Evolutionary conservation across 2,888 invertebrate genomes (phyloP).

Genomic region (Thymelicus acteon): DNA sequence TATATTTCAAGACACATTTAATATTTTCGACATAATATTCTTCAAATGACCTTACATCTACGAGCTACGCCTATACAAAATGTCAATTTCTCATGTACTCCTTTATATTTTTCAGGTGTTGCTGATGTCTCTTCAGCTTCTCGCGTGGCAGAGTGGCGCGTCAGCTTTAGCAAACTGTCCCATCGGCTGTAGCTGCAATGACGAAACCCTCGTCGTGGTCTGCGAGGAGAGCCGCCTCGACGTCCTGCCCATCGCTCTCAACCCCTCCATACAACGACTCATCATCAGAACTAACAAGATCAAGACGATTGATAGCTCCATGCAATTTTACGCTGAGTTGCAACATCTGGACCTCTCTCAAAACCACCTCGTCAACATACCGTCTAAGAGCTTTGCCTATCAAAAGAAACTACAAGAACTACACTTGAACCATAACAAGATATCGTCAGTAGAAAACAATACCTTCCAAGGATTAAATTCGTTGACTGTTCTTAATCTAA

Average conservation of each 20-base stretch:
- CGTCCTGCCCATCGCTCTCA: conserved; percentile 95
- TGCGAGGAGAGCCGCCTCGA: conserved; percentile 94
- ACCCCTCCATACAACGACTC: conserved; percentile 94
- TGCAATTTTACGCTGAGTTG: conserved; percentile 95
- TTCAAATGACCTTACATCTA: too few relatives aligned
- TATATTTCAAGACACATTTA: neutral
- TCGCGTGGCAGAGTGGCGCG: conserved; percentile 74
- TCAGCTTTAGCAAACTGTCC: conserved; percentile 91
- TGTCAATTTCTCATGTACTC: neutral
- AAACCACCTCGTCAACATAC: conserved; percentile 93
- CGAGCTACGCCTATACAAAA: too few relatives aligned
- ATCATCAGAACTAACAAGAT: conserved; percentile 94
- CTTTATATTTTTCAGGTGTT: conserved; percentile 69
- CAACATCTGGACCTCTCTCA: conserved; percentile 93
- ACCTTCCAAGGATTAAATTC: conserved; percentile 92
- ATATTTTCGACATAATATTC: neutral
- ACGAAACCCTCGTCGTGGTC: conserved; percentile 93
- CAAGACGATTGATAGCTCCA: conserved; percentile 94
- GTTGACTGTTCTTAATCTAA: conserved; percentile 91
- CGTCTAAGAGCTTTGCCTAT: conserved; percentile 90
- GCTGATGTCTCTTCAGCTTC: conserved; percentile 67
- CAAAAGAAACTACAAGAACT: conserved; percentile 93
- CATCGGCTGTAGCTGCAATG: conserved; percentile 94
- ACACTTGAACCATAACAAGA: conserved; percentile 93
- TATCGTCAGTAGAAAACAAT: conserved; percentile 91